Evolutionary conservation across 2,888 invertebrate genomes (phyloP), one percentile per base, ranked within the genome.

Genomic region (Hypomecis punctinalis): DNA sequence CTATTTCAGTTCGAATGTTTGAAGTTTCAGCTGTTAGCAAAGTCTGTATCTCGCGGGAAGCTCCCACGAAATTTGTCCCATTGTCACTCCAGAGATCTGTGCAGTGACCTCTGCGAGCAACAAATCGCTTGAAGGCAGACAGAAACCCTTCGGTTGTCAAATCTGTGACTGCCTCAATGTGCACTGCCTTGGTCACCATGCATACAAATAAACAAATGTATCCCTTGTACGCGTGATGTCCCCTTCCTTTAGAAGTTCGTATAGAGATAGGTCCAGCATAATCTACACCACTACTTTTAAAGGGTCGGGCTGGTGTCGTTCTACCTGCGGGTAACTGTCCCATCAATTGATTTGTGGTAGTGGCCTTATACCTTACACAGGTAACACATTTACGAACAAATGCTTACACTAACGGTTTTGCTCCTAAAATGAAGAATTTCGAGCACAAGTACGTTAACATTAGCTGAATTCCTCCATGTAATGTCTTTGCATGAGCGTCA

Each of bases 381-480:
- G 6, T 40, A 23, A 52, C 6, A 47, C 47, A 47, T 23, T 23
- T 23, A 11, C 47, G 47, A 8, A 42, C 42, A 23, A 23, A 53
- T 9, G 9, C 33, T 33, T 42, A 42, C 2, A 53, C 53, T 13
- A 11, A n/a, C 6, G 39, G n/a, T 52, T 69, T 71, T 5, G 55
- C 57, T 6, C 52, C 37, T 0, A 71, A 11, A n/a, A 71, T 66
- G 64, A 67, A 71, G 47, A 68, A 75, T 7, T 40, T 63, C 6
- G 55, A 51, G 51, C 69, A 61, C 33, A 75, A 6, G 40, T 61
- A 70, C 9, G 55, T 56, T 35, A 73, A 8, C 71, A 70, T 74
- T 0, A 69, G 13, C 49, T 71, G 72, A 36, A 57, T 51, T 9
- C 72, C 73, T 13, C 74, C 74, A 56, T 77, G 76, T 11, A 76